These are phyloP conservation scores for Drosophila ustulata DNA, from an alignment of 2,888 invertebrate species.

Conservation along the genomic window DNA sequence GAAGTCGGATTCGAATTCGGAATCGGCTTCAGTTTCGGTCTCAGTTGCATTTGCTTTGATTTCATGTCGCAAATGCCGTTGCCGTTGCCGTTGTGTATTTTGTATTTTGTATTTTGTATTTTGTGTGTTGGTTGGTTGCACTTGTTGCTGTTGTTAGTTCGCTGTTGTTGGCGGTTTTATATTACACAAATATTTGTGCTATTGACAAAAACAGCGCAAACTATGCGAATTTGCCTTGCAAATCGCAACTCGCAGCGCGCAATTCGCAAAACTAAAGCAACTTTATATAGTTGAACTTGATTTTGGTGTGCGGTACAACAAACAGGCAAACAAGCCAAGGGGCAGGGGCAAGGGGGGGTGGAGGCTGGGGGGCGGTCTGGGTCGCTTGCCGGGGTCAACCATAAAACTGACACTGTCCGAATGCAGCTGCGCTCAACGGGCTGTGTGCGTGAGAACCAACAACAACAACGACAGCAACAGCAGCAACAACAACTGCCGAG, in stretches of 20 bases:
- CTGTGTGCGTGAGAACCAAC: slow-evolving; percentile 80
- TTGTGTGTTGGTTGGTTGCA: slow-evolving; percentile 58
- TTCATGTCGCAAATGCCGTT: slow-evolving; percentile 66
- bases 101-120: slow-evolving; percentile 26
- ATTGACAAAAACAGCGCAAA: slow-evolving; percentile 57
- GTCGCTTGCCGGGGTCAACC: slow-evolving; percentile 65
- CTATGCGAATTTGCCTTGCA: slow-evolving; percentile 73
- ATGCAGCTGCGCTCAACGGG: slow-evolving; percentile 64
- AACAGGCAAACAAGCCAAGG: slow-evolving; percentile 51
- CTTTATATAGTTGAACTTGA: slow-evolving; percentile 77
- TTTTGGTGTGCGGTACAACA: slow-evolving; percentile 69
- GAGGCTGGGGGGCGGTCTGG: slow-evolving; percentile 29
- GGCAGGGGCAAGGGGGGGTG: slow-evolving; percentile 22
- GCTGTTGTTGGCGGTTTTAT: slow-evolving; percentile 77
- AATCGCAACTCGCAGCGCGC: slow-evolving; percentile 47
- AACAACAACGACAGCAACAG: slow-evolving; percentile 40
- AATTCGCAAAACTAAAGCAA: slow-evolving; percentile 43
- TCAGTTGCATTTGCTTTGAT: slow-evolving; percentile 55
- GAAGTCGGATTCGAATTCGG: slow-evolving; percentile 57
- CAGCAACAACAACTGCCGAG: slow-evolving; percentile 37
- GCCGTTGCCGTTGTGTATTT: no score
- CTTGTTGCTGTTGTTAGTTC: slow-evolving; percentile 51
- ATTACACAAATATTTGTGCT: slow-evolving; percentile 73
- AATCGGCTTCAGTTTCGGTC: slow-evolving; percentile 33
- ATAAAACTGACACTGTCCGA: slow-evolving; percentile 65